These are phyloP conservation scores for Lophotis ruficrista DNA, from an alignment of 2,113 vertebrate genomes.

Conservation along the genomic window DNA sequence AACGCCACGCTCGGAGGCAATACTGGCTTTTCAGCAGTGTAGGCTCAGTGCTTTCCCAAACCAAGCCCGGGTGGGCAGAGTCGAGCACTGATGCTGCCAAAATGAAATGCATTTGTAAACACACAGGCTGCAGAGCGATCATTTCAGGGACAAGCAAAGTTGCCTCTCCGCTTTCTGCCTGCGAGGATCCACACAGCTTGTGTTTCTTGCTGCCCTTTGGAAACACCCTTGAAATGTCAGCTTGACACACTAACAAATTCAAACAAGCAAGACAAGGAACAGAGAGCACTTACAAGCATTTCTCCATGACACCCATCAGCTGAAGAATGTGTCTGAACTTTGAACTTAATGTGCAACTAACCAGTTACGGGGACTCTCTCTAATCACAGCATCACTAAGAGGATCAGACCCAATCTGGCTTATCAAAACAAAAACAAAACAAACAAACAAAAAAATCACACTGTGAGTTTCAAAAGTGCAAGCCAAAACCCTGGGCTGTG, in stretches of 20 bases:
- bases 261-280: not conserved
- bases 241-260: not conserved
- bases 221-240: not conserved
- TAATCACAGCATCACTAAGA: not conserved
- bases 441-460: not conserved
- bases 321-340: not conserved
- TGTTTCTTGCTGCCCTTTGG: not conserved
- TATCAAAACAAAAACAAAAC: not conserved
- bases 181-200: not conserved
- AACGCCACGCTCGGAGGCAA: not conserved
- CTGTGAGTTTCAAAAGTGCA: not conserved
- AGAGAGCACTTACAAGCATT: not conserved
- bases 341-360: not conserved
- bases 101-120: not conserved
- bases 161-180: not conserved
- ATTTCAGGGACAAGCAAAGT: not conserved
- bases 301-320: not conserved
- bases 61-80: not conserved
- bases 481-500: not conserved
- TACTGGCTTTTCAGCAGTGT: not conserved
- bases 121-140: fast-evolving
- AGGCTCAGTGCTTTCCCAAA: not conserved
- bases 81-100: not conserved
- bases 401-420: not conserved
- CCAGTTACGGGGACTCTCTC: not conserved